Base-by-base conservation (phyloP, 92 coral and sea anemone species). In the Phenganax marumi region DNA sequence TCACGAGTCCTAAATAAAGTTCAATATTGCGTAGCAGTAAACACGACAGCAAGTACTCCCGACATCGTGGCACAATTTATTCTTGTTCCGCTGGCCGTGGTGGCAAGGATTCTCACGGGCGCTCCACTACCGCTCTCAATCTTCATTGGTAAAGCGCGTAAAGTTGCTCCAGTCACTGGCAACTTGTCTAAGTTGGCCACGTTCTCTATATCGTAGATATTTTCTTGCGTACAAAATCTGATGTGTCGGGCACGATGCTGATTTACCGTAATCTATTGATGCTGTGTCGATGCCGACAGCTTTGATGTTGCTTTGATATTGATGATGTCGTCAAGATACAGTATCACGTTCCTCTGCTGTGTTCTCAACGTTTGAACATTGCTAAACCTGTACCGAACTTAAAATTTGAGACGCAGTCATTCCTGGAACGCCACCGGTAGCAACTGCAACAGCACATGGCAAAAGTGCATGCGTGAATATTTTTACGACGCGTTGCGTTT, bases 111-210 rank as follows among this genome's bases (percentile, higher is more conserved):
- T 56, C 97, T 82, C 57, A 91, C 88, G 0, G 92, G 97, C 0
- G 75, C 97, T 21, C 97, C 92, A 14, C 90, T 89, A 21, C 97
- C 92, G 52, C 48, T 86, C 24, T 70, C 78, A 71, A 91, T 91
- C 11, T 65, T 84, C 90, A 90, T 90, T 12, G 97, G 97, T 13
- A 92, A 89, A 10, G 97, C 92, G 64, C 81, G 89, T 72, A 89
- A 85, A 50, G 86, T 89, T 21, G 88, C 86, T 12, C 92, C 91
- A 76, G 85, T 87, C 0, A 76, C 72, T 21, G 97, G 93, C 18
- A 91, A 85, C 69, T 80, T 85, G 68, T 91, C 93, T 71, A 91
- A 80, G 80, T 89, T 89, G 0, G 93, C 97, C 12, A 91, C 90
- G 73, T 89, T 91, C 79, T 91, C 93, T 21, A 89, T 80, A 61